Evolutionary conservation across 2,113 vertebrate species (phyloP).

Genomic region (Leptosomus discolor): DNA sequence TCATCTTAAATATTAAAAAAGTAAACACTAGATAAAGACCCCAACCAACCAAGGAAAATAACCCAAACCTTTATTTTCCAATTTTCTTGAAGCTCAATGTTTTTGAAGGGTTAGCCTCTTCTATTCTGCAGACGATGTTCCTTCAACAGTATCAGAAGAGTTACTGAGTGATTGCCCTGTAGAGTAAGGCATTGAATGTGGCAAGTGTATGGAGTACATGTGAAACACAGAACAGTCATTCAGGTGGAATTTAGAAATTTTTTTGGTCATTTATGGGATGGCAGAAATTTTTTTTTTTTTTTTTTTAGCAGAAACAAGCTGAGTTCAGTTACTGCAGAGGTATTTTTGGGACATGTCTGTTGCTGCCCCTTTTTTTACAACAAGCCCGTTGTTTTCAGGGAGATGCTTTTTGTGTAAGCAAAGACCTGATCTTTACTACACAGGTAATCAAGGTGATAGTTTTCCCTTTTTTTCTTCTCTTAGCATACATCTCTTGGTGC

Average conservation of each 20-base stretch:
- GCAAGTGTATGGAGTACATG: accelerated
- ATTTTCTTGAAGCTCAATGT: neutral
- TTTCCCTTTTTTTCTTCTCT: neutral
- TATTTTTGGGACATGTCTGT: neutral
- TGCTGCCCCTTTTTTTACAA: neutral
- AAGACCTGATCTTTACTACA: neutral
- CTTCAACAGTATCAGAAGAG: neutral
- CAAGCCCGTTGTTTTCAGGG: neutral
- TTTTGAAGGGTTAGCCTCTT: neutral
- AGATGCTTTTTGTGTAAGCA: neutral
- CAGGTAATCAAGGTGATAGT: neutral
- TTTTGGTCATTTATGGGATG: neutral
- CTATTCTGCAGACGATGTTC: neutral
- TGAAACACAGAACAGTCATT: neutral
- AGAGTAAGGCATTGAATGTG: neutral
- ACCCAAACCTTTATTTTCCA: neutral
- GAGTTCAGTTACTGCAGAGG: neutral
- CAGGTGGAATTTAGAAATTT: neutral
- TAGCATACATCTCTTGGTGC: neutral
- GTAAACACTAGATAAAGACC: neutral
- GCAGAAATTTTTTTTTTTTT: neutral
- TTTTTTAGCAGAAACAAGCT: neutral
- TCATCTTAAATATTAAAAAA: neutral
- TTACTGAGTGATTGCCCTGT: neutral
- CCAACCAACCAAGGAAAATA: neutral